These are phyloP conservation scores for Rotaria sp. DNA, from an alignment of 2,888 invertebrate genomes.

Conservation along the genomic window DNA sequence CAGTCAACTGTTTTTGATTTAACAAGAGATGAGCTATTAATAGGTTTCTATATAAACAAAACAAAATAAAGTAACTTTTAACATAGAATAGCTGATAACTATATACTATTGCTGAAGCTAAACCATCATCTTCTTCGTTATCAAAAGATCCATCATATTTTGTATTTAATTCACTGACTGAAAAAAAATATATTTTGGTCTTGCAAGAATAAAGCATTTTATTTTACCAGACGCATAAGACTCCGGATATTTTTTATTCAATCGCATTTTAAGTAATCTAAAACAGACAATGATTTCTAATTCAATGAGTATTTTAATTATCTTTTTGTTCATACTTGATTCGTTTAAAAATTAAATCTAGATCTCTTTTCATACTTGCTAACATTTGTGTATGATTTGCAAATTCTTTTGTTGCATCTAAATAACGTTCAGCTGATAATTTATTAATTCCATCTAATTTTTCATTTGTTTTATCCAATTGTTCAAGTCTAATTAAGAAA, in stretches of 20 bases:
- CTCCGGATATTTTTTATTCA: slow-evolving; percentile 22
- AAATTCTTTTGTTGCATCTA: neutral
- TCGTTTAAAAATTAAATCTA: neutral
- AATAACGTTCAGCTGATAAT: neutral
- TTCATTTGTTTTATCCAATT: neutral
- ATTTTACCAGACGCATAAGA: neutral
- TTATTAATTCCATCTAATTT: slow-evolving; percentile 6
- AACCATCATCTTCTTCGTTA: neutral
- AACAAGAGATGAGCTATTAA: neutral
- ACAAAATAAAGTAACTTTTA: neutral
- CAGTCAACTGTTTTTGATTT: neutral
- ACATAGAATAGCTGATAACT: neutral
- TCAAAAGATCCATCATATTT: neutral
- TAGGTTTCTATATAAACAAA: neutral
- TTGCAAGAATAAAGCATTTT: neutral
- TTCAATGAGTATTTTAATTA: neutral
- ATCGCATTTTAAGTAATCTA: slow-evolving; percentile 16
- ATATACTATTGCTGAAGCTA: neutral
- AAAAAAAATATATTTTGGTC: neutral
- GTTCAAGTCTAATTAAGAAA: neutral
- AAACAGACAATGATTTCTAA: neutral
- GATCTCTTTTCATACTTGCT: neutral
- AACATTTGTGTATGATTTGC: neutral
- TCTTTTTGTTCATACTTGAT: neutral
- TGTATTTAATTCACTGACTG: neutral